Percentiles rank a stretch among this genome's conserved stretches.
These are phyloP conservation scores for Apodemus sylvaticus DNA, from an alignment of 2,113 vertebrate genomes.

Conservation along the genomic window DNA sequence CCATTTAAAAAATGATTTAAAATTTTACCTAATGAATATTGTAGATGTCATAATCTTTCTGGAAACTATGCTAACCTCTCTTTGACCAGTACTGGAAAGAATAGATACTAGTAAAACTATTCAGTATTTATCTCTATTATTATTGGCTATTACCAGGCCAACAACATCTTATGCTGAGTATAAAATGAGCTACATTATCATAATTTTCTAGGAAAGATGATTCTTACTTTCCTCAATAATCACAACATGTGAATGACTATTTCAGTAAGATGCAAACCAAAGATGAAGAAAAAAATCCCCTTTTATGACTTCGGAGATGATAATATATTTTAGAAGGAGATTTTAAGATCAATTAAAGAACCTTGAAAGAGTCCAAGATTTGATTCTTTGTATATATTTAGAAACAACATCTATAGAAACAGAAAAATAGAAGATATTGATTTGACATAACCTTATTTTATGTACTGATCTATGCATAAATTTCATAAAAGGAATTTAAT, in stretches of 20 bases:
- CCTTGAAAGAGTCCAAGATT: neutral
- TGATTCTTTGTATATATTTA: neutral
- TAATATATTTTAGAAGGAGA: slow-evolving; percentile 16
- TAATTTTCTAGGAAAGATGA: neutral
- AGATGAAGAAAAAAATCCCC: neutral
- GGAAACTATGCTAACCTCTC: neutral
- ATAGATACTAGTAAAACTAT: neutral
- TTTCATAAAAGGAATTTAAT: neutral
- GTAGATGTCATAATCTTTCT: neutral
- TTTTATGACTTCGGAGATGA: neutral
- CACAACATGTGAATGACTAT: neutral
- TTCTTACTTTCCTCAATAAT: neutral
- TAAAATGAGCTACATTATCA: neutral
- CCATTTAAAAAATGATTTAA: neutral
- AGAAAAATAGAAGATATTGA: neutral
- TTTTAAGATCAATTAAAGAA: slow-evolving; percentile 1
- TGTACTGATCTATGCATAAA: neutral
- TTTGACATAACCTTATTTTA: neutral
- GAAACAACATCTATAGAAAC: neutral
- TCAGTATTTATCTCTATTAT: neutral
- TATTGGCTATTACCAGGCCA: neutral
- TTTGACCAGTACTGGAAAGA: neutral
- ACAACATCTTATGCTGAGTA: neutral
- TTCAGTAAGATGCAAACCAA: neutral
- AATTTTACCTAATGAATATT: neutral